Percentiles rank a stretch among this genome's conserved stretches.
These are phyloP conservation scores for Aselliscus stoliczkanus DNA, from an alignment of 2,797 vertebrate species.

Conservation along the genomic window DNA sequence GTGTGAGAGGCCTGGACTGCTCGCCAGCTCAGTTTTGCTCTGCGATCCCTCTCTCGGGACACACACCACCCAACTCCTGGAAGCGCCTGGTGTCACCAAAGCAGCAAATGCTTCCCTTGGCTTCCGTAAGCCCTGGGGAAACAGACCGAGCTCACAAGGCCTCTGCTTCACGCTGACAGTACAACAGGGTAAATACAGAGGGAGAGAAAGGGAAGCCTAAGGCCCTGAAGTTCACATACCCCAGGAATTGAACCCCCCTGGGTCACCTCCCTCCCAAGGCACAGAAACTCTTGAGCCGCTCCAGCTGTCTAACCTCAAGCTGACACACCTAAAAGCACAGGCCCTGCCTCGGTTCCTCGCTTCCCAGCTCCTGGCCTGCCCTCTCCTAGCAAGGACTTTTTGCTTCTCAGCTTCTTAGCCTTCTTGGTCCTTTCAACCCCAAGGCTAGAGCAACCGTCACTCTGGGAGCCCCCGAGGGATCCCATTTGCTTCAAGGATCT, in stretches of 20 bases:
- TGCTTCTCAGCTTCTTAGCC: neutral
- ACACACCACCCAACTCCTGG: accelerated
- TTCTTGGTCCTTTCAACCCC: neutral
- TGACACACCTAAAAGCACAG: neutral
- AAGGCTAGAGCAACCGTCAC: neutral
- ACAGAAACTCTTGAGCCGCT: neutral
- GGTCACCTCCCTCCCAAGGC: neutral
- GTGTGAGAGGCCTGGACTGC: neutral
- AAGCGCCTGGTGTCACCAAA: neutral
- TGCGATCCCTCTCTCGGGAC: neutral
- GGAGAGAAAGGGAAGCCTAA: neutral
- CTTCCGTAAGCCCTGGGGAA: neutral
- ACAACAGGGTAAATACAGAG: accelerated
- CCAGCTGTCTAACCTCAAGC: neutral
- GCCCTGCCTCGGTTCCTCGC: neutral
- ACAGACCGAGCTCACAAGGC: neutral
- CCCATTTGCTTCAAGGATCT: neutral
- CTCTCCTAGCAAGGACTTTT: neutral
- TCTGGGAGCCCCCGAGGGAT: neutral
- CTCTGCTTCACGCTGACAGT: neutral
- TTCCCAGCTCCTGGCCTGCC: neutral
- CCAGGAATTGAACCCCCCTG: neutral
- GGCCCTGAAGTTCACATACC: neutral
- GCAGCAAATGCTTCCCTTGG: neutral
- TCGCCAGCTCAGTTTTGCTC: neutral